These are phyloP conservation scores for Hydrozoanthus tunicans DNA, from an alignment of 64 coral and sea anemone genomes.

Conservation along the genomic window DNA sequence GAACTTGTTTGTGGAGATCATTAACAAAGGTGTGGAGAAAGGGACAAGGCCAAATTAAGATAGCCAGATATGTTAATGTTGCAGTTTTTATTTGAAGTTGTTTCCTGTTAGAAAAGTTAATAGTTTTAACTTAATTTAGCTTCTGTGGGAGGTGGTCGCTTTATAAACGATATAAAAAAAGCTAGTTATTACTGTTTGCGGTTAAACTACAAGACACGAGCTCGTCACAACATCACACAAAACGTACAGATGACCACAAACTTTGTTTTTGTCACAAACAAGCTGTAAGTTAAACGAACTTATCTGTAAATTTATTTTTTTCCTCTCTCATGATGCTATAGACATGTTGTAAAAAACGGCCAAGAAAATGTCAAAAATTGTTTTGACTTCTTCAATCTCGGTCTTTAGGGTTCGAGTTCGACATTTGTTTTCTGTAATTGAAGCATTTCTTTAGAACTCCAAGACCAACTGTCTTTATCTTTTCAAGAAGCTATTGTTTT, in stretches of 20 bases:
- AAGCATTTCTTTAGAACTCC: neutral
- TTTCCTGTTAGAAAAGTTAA: too few species aligned
- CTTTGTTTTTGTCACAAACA: neutral
- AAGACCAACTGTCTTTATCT: neutral
- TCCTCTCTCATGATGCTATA: neutral
- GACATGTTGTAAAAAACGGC: neutral
- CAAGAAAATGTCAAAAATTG: neutral
- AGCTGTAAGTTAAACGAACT: neutral
- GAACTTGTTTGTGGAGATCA: too few species aligned
- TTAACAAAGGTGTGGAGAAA: too few species aligned
- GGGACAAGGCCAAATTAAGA: too few species aligned
- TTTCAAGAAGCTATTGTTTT: slow-evolving; percentile 12
- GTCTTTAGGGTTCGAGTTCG: neutral
- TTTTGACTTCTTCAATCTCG: slow-evolving; percentile 22
- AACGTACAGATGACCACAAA: neutral
- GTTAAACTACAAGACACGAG: too few species aligned
- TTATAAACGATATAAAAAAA: too few species aligned
- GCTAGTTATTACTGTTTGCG: too few species aligned
- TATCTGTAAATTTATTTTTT: neutral
- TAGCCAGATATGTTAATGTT: too few species aligned
- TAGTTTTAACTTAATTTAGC: too few species aligned
- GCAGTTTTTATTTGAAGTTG: too few species aligned
- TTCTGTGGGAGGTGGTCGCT: too few species aligned
- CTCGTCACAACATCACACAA: neutral
- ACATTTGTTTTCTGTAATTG: slow-evolving; percentile 43